Evolutionary conservation across 2,888 invertebrate species (phyloP).

Genomic region (Morinoia aosen): DNA sequence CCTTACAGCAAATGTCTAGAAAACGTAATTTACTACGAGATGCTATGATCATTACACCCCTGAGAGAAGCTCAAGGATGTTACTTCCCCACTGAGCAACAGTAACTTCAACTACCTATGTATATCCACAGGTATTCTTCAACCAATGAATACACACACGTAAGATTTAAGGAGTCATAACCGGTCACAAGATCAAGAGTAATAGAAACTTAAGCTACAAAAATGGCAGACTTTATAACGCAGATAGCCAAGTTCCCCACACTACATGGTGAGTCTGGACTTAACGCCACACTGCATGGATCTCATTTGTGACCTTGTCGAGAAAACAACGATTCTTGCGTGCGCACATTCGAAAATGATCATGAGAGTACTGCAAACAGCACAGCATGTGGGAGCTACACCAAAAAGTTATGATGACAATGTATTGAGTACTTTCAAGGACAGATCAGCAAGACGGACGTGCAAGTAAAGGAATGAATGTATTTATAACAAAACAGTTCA

Average conservation of each 20-base stretch:
- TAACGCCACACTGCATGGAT: not conserved
- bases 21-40: too few relatives aligned
- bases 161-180: not conserved
- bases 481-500: not conserved
- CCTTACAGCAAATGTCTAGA: too few relatives aligned
- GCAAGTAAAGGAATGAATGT: not conserved
- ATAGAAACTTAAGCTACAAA: not conserved
- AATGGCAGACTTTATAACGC: not conserved
- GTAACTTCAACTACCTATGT: too few relatives aligned
- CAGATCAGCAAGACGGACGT: not conserved
- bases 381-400: not conserved
- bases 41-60: too few relatives aligned
- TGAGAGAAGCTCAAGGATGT: too few relatives aligned
- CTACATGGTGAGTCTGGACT: not conserved
- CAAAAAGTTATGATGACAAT: not conserved
- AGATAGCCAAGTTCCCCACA: not conserved
- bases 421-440: not conserved
- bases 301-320: not conserved
- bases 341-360: not conserved
- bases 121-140: not conserved
- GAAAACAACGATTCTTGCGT: not conserved
- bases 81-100: too few relatives aligned
- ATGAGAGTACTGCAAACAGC: not conserved
- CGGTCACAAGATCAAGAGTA: too few relatives aligned
- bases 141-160: not conserved